phyloP scores from a whole-genome alignment of 2,888 invertebrate species.

The Heliothis peltigera region DNA sequence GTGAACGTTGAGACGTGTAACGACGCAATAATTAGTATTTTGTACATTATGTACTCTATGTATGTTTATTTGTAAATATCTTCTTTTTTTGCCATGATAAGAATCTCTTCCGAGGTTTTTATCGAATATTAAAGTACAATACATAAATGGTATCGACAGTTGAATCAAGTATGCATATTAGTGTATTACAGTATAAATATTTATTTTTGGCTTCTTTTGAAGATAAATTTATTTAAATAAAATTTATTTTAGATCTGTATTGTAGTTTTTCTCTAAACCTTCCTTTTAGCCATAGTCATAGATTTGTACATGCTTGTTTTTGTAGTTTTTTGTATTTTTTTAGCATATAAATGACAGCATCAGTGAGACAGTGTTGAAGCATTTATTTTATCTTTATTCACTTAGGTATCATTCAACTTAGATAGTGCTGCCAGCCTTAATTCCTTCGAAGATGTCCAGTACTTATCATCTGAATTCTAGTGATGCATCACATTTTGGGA shows the following conservation, averaged over 20 bases:
- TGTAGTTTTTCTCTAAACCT: slow-evolving; percentile 70
- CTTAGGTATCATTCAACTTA: slow-evolving; percentile 1
- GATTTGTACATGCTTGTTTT: background rate
- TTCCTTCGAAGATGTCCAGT: background rate
- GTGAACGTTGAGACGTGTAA: slow-evolving; percentile 73
- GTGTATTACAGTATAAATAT: slow-evolving; percentile 73
- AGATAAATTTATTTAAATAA: slow-evolving; percentile 73
- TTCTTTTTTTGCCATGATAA: slow-evolving; percentile 58
- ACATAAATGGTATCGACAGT: slow-evolving; percentile 52
- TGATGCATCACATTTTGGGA: background rate
- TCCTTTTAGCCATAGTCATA: slow-evolving; percentile 5
- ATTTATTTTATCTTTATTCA: background rate
- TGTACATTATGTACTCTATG: slow-evolving; percentile 70
- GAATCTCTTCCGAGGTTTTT: slow-evolving; percentile 55
- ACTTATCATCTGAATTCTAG: background rate
- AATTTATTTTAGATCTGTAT: slow-evolving; percentile 81
- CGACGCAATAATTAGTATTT: slow-evolving; percentile 79
- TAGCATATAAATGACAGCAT: background rate
- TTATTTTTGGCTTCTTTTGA: slow-evolving; percentile 76
- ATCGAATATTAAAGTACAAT: slow-evolving; percentile 73
- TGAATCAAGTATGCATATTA: slow-evolving; percentile 45
- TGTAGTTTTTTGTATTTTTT: background rate
- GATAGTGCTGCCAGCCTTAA: background rate
- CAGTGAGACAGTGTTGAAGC: background rate
- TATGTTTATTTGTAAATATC: slow-evolving; percentile 82